Conservation (phyloP, 2,888 invertebrate genomes). For the Drosophila cyrtoloma region DNA sequence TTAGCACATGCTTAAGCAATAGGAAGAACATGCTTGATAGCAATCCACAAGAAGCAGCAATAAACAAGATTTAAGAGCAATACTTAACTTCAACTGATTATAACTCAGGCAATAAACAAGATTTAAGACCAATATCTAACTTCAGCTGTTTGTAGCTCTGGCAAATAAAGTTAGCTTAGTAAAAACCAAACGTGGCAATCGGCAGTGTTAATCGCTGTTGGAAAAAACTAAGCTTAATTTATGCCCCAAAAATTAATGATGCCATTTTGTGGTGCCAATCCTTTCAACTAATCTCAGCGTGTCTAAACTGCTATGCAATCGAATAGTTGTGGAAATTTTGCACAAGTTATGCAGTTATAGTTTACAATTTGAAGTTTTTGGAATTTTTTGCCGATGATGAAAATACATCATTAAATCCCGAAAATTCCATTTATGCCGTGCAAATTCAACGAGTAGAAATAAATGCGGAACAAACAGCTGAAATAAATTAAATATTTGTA, state of each 20-base stretch:
- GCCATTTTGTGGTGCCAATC: neutral
- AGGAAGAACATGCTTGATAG: neutral
- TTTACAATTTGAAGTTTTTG: neutral
- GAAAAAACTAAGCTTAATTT: neutral
- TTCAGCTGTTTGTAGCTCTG: neutral
- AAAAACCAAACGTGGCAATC: neutral
- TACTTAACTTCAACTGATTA: neutral
- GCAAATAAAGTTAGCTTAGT: neutral
- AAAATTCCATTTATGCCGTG: neutral
- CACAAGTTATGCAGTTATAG: no score
- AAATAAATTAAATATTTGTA: neutral
- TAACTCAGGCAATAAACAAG: neutral
- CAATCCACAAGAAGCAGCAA: neutral
- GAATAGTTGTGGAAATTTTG: neutral
- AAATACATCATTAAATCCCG: no score
- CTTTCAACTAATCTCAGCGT: neutral
- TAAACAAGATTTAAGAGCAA: conserved; percentile 1
- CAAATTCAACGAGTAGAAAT: neutral
- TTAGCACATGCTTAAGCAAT: neutral
- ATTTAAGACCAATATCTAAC: neutral
- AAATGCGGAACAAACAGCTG: neutral
- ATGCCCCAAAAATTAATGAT: neutral
- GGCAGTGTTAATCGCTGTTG: neutral
- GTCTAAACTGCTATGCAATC: neutral
- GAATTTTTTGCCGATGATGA: neutral